Conservation (phyloP, 2,888 invertebrate genomes). For the Flabesymbios commensalis region DNA sequence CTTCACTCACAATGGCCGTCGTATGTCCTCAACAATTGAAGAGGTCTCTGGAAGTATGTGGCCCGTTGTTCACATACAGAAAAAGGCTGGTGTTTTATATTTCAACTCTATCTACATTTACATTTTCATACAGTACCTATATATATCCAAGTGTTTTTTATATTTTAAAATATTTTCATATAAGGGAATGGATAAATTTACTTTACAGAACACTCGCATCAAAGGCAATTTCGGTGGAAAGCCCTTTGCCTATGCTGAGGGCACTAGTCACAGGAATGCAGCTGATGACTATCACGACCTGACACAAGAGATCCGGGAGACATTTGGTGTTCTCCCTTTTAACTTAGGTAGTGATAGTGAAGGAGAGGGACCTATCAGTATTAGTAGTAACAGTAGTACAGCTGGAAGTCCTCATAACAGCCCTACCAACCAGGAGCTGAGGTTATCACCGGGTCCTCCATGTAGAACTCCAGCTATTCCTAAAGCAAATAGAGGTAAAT, state of each 20-base stretch:
- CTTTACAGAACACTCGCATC: slow-evolving; percentile 52
- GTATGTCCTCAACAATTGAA: slow-evolving; percentile 53
- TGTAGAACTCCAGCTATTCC: slow-evolving; percentile 48
- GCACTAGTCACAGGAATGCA: slow-evolving; percentile 54
- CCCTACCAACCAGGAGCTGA: slow-evolving; percentile 11
- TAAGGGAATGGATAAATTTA: no score
- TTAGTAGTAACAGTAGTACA: not conserved
- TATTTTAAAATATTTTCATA: no score
- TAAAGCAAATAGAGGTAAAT: slow-evolving; percentile 49
- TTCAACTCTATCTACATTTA: no score
- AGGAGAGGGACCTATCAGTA: slow-evolving; percentile 40
- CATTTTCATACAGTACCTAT: no score
- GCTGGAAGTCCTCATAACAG: slow-evolving; percentile 25
- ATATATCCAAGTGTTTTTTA: no score
- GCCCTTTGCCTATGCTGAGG: slow-evolving; percentile 57
- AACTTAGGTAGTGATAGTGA: slow-evolving; percentile 56
- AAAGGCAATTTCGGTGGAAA: slow-evolving; percentile 60
- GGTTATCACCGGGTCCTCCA: slow-evolving; percentile 43
- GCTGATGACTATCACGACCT: slow-evolving; percentile 57
- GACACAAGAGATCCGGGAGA: slow-evolving; percentile 56
- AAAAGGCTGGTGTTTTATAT: slow-evolving; percentile 55
- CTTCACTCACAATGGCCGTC: slow-evolving; percentile 58
- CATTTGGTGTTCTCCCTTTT: slow-evolving; percentile 57
- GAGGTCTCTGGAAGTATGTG: slow-evolving; percentile 58
- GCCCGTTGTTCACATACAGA: slow-evolving; percentile 61